phyloP scores from a whole-genome alignment of 2,797 vertebrate species.

The Thripadectes ignobilis region DNA sequence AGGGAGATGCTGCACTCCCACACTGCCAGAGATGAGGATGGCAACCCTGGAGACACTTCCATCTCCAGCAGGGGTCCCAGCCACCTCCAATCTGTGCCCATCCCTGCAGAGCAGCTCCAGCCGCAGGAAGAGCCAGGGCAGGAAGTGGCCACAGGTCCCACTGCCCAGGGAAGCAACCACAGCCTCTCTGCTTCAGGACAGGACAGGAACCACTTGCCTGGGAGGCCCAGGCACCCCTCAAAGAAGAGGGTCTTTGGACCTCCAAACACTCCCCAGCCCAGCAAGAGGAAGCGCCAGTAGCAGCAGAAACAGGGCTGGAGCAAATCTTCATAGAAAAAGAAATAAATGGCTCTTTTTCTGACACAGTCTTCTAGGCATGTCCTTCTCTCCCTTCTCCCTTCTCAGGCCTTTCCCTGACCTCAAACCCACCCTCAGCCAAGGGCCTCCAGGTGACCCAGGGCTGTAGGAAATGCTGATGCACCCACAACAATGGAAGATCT shows the following conservation, averaged over 20 bases:
- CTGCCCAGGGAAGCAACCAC: not conserved
- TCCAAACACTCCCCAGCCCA: not conserved
- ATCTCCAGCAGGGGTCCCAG: not conserved
- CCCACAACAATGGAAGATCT: not conserved
- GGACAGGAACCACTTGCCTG: not conserved
- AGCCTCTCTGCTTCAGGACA: not conserved
- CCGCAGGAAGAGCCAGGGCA: not conserved
- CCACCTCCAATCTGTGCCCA: not conserved
- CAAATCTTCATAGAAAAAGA: not conserved
- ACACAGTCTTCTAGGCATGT: not conserved
- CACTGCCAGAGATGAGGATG: not conserved
- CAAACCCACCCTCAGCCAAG: not conserved
- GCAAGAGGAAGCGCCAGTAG: accelerated
- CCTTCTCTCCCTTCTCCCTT: not conserved
- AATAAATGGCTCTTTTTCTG: not conserved
- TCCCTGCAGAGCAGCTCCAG: not conserved
- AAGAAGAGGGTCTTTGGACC: not conserved
- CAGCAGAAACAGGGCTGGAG: accelerated
- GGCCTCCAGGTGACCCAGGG: not conserved
- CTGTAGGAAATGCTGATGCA: not conserved
- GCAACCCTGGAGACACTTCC: not conserved
- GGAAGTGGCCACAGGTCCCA: not conserved
- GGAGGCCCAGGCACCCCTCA: accelerated
- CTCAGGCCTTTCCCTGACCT: not conserved
- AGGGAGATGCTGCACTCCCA: not conserved